These are phyloP conservation scores for Dolichoris vasculosae DNA, from an alignment of 1,140 invertebrate species.

Conservation along the genomic window DNA sequence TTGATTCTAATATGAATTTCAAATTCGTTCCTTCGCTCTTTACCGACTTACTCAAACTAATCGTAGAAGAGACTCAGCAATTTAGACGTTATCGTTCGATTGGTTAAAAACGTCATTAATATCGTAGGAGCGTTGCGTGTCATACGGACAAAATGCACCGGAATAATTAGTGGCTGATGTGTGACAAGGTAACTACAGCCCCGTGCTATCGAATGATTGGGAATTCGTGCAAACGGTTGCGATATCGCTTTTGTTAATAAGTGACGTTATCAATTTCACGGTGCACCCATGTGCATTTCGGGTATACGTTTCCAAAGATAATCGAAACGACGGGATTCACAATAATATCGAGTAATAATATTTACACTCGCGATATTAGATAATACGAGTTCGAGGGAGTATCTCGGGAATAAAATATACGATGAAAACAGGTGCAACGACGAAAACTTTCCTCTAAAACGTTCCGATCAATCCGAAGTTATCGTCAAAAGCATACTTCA, in stretches of 20 bases:
- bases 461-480: background rate
- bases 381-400: background rate
- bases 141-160: slow-evolving; percentile 1
- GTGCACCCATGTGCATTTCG: slow-evolving; percentile 18
- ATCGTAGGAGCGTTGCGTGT: slow-evolving; percentile 9
- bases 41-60: background rate
- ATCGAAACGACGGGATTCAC: slow-evolving; percentile 34
- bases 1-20: background rate
- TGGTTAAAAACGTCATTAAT: slow-evolving; percentile 32
- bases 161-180: slow-evolving; percentile 43
- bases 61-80: background rate
- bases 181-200: slow-evolving; percentile 44
- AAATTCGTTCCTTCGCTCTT: background rate
- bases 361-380: slow-evolving; percentile 42
- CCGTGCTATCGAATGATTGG: slow-evolving; percentile 31
- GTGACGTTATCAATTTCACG: slow-evolving; percentile 54
- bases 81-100: slow-evolving; percentile 25
- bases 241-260: slow-evolving; percentile 51
- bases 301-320: slow-evolving; percentile 25
- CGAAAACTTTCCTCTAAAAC: slow-evolving; percentile 4
- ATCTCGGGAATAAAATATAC: background rate
- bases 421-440: background rate
- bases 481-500: background rate
- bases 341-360: slow-evolving; percentile 16
- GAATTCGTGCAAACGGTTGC: slow-evolving; percentile 15